phyloP scores from a whole-genome alignment of 2,797 vertebrate species.

The Halcyon chelicuti region DNA sequence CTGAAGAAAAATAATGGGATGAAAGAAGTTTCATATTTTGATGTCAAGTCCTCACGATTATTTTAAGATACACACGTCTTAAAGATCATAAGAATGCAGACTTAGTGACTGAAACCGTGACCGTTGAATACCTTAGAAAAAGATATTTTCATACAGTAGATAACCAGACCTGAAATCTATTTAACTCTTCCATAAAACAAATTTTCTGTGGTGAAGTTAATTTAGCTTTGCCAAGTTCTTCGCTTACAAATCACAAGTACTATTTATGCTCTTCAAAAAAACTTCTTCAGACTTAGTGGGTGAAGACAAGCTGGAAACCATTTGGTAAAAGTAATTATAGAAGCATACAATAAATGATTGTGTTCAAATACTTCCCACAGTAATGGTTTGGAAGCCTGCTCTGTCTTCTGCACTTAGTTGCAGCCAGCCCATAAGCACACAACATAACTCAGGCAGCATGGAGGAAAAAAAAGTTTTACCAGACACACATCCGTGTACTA shows the following conservation, averaged over 20 bases:
- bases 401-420: neutral
- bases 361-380: slow-evolving; percentile 5
- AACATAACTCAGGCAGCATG: neutral
- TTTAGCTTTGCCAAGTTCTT: slow-evolving; percentile 11
- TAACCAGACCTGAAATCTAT: neutral
- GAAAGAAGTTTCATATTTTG: neutral
- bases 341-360: neutral
- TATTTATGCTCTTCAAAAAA: slow-evolving; percentile 13
- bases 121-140: neutral
- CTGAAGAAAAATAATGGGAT: neutral
- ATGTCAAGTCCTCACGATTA: neutral
- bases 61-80: neutral
- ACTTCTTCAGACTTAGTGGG: neutral
- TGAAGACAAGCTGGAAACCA: neutral
- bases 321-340: slow-evolving; percentile 20
- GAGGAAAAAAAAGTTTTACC: neutral
- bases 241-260: neutral
- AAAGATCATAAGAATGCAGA: neutral
- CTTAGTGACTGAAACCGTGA: neutral
- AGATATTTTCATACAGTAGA: neutral
- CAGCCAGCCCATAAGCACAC: neutral
- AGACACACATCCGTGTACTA: neutral
- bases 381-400: neutral
- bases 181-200: neutral
- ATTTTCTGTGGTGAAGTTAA: neutral